phyloP scores from a whole-genome alignment of 2,888 invertebrate genomes.

The Cordilura impudica region DNA sequence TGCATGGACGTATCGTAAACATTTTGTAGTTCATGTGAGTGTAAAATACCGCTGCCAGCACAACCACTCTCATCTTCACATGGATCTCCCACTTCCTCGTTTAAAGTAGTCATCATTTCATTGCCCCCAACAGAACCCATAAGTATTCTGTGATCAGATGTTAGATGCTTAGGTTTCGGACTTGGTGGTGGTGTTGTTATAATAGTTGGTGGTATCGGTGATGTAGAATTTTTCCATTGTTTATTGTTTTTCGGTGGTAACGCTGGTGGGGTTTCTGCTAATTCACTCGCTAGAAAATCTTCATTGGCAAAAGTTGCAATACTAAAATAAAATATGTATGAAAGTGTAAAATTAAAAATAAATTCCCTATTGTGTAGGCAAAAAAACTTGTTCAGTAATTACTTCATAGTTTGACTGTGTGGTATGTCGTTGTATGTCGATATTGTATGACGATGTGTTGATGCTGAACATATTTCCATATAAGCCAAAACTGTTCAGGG shows the following conservation, averaged over 20 bases:
- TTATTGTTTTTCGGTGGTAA: conserved; percentile 81
- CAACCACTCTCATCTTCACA: conserved; percentile 65
- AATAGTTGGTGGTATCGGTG: conserved; percentile 71
- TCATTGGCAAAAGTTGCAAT: conserved; percentile 72
- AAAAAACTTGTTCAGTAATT: conserved; percentile 22
- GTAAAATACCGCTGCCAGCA: conserved; percentile 46
- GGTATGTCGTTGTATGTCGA: conserved; percentile 83
- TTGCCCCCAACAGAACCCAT: conserved; percentile 46
- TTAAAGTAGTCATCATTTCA: conserved; percentile 78
- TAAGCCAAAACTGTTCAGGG: conserved; percentile 91
- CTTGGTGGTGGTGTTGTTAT: conserved; percentile 79
- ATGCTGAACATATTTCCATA: conserved; percentile 96
- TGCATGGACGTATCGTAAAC: conserved; percentile 55
- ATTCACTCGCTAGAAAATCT: conserved; percentile 48
- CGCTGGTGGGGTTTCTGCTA: conserved; percentile 80
- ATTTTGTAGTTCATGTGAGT: conserved; percentile 71
- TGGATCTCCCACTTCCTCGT: conserved; percentile 72
- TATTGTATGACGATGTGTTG: conserved; percentile 90
- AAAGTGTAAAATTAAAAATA: conserved; percentile 11
- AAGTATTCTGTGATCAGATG: conserved; percentile 59
- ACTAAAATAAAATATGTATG: conserved; percentile 64
- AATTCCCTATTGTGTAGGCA: neutral
- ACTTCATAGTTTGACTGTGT: conserved; percentile 78
- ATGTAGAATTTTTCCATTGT: conserved; percentile 69
- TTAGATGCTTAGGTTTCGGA: conserved; percentile 72